A percentile compares a stretch with the other conserved stretches of the same genome.
Evolutionary conservation across 2,888 invertebrate genomes (phyloP).

Genomic region (Epistrophe eligans): DNA sequence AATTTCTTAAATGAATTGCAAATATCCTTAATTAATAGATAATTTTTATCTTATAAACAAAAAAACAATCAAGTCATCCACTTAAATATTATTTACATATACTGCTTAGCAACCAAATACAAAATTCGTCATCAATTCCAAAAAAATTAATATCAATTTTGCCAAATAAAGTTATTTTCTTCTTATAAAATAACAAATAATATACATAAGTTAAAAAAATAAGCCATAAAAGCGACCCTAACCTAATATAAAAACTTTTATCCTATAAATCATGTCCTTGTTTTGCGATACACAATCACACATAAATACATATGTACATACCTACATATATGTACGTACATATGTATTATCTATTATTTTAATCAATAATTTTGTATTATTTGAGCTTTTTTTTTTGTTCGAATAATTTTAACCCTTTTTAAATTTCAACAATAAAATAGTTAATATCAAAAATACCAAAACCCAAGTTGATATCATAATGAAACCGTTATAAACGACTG

Average conservation of each 20-base stretch:
- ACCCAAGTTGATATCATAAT: constrained; percentile 92
- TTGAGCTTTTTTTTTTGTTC: neutral
- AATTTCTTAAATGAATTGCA: neutral
- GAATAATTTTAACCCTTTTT: constrained; percentile 88
- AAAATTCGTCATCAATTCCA: neutral
- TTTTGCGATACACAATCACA: constrained; percentile 18
- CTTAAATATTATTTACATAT: constrained; percentile 11
- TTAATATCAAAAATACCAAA: constrained; percentile 88
- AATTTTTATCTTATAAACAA: neutral
- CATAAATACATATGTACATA: constrained; percentile 6
- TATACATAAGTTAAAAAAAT: neutral
- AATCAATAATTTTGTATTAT: constrained; percentile 16
- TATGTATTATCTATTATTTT: constrained; percentile 29
- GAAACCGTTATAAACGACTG: constrained; percentile 92
- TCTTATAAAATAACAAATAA: neutral
- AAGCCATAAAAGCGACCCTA: constrained; percentile 6
- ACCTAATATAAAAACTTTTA: constrained; percentile 8
- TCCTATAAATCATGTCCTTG: constrained; percentile 18
- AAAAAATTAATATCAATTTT: neutral
- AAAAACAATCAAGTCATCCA: constrained; percentile 11
- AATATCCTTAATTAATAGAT: neutral
- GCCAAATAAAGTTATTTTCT: neutral
- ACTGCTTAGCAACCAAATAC: constrained; percentile 5
- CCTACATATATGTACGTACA: too few relatives aligned
- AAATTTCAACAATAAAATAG: constrained; percentile 91